Evolutionary conservation across 2,797 vertebrate species (phyloP).

Genomic region (Myotis daubentonii): DNA sequence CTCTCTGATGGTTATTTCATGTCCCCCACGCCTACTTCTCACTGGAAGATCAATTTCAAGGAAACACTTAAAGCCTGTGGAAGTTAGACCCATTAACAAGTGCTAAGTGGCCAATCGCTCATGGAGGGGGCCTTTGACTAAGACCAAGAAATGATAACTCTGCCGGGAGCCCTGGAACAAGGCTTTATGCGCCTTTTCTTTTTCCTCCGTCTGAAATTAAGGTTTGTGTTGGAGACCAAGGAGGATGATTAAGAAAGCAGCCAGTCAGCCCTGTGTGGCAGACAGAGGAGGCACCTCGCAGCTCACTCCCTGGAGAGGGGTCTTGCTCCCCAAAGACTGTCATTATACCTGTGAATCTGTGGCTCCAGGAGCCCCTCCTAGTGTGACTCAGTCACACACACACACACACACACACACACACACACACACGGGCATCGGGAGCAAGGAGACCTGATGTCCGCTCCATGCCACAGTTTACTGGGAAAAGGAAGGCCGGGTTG

Average conservation of each 20-base stretch:
- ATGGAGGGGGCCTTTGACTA: conserved; percentile 45
- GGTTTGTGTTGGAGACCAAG: not conserved
- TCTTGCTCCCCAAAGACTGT: not conserved
- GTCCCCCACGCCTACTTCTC: conserved; percentile 80
- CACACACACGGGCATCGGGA: accelerated
- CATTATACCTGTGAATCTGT: not conserved
- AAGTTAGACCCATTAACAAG: conserved; percentile 80
- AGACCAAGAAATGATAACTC: conserved; percentile 54
- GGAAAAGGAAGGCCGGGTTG: not conserved
- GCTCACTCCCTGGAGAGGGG: not conserved
- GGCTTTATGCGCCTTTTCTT: not conserved
- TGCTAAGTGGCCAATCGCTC: conserved; percentile 73
- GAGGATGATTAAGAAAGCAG: not conserved
- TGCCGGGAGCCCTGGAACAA: not conserved
- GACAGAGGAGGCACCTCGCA: not conserved
- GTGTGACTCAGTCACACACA: not conserved
- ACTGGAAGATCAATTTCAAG: conserved; percentile 71
- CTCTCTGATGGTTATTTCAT: conserved; percentile 74
- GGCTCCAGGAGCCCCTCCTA: not conserved
- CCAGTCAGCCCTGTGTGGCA: not conserved
- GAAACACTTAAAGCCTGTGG: conserved; percentile 67
- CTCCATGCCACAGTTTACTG: not conserved
- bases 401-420: accelerated
- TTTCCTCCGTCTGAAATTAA: conserved; percentile 44
- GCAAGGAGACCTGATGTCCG: not conserved